Base-by-base conservation (phyloP, 2,888 invertebrate genomes). In the Cetonia aurata region DNA sequence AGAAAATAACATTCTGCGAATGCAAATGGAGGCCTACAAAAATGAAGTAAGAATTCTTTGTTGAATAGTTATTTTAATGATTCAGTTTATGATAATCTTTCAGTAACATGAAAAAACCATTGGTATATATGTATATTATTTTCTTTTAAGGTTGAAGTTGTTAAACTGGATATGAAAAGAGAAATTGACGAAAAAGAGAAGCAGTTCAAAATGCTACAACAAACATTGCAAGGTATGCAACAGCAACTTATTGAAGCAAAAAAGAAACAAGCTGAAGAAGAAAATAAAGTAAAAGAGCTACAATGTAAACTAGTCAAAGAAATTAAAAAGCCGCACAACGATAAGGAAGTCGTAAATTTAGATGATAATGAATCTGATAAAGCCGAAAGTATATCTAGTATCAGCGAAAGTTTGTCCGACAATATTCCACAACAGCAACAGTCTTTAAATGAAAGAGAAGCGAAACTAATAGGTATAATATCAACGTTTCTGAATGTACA, bases 401-500 rank as follows among this genome's bases (percentile, higher is more conserved):
- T 78, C 12, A 73, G 79, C 77, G 74, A 85, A 82, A 73, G 84
- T 81, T 69, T 81, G 77, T 50, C 80, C 76, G 72, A 83, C 77
- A 56, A 79, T 33, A 33, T 31, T 37, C 13, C 60, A 25, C 65
- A 56, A 37, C 70, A 65, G 12, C 65, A 65, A 12, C 70, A 73
- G 17, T 67, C 72, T 25, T 80, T 87, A 69, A 85, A 85, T 25
- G 89, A 89, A 76, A 86, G 85, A 70, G 91, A 92, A 81, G 95
- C 94, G 0, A 91, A 91, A 82, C 87, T 95, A n/a, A 91, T 95
- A 76, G 94, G 94, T 71, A 87, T 98, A 70, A 92, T 96, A 79
- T 93, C 96, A 3, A 93, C 96, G 6, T 98, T 96, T 85, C 88
- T 98, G 66, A 91, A 95, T 85, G 94, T 98, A 46, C 97, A 98